Base-by-base conservation (phyloP, 2,888 invertebrate species). In the Vandiemenella viatica region DNA sequence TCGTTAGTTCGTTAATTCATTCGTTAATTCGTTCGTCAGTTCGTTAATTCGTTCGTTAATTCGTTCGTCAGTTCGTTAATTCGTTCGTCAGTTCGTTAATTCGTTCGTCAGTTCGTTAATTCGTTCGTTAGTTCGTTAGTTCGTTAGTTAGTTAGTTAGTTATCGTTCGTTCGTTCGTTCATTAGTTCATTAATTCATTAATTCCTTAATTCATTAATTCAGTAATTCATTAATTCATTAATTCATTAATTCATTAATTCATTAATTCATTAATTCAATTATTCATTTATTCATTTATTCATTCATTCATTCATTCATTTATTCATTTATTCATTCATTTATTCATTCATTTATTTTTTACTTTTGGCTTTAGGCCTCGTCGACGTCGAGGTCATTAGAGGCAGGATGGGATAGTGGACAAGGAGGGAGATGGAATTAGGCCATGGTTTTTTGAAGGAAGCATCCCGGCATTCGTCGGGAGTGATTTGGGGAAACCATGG, bases 261-360 rank as follows among this genome's bases (percentile, higher is more conserved):
- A 41, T 41, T 41, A 8, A 41, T 41, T 41, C 8, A 41, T 41
- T 41, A 8, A 41, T 41, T 41, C 18, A 41, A 16, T 41, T 15
- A 41, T 41, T 41, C 6, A 18, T 41, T 41, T 15, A 41, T 41
- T 41, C 18, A 41, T 41, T 16, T 5, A 41, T 18, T 41, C 8
- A 18, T 41, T 41, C 8, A 41, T 41, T 41, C 18, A 41, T 41
- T 41, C 6, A 18, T 41, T 41, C 8, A 41, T 41, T 41, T 15
- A 41, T 18, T 41, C 18, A 41, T 41, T 41, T 5, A 41, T 41
- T 41, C 6, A 41, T 41, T 41, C 6, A 41, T 41, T 41, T 18
- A 41, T 16, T 41, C 8, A 41, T 18, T 41, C 4, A 41, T 41
- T 41, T 15, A 16, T 41, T 41, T 18, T 18, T 41, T 41, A 8